Percentiles rank a stretch among this genome's conserved stretches.
phyloP scores from a whole-genome alignment of 2,888 invertebrate species.

The Drosophila multiciliata region DNA sequence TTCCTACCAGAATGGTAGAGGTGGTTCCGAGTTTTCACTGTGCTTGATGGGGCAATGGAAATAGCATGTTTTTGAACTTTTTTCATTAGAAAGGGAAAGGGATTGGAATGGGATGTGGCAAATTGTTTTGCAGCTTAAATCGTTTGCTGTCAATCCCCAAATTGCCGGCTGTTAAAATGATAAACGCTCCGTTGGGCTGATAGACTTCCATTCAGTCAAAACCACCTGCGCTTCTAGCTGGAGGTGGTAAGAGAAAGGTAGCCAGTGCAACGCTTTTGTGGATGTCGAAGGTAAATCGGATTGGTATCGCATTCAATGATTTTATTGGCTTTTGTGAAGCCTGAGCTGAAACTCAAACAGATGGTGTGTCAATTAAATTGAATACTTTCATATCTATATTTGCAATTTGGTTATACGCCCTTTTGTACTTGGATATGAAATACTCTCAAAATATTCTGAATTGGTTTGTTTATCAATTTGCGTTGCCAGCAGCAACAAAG shows the following conservation, averaged over 20 bases:
- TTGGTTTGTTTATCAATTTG: constrained; percentile 47
- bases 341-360: not conserved
- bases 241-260: not conserved
- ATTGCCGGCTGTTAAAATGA: constrained; percentile 73
- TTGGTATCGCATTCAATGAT: constrained; percentile 11
- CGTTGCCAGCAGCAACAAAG: constrained; percentile 27
- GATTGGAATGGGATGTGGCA: constrained; percentile 15
- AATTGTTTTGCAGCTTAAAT: constrained; percentile 71
- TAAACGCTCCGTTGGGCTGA: constrained; percentile 53
- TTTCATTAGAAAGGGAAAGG: constrained; percentile 1
- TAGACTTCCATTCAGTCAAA: constrained; percentile 29
- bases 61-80: constrained; percentile 33
- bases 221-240: constrained; percentile 23
- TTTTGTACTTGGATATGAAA: not conserved
- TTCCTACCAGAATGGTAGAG: constrained; percentile 6
- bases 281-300: constrained; percentile 12
- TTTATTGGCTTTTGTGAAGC: not conserved
- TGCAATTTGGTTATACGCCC: constrained; percentile 18
- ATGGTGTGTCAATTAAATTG: constrained; percentile 11
- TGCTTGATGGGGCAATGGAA: constrained; percentile 24
- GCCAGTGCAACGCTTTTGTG: constrained; percentile 23
- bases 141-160: constrained; percentile 65
- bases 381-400: constrained; percentile 7
- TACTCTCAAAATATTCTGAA: not conserved
- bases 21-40: not conserved